These are phyloP conservation scores for Platynereis dumerilii DNA, from an alignment of 2,888 invertebrate species.

Conservation along the genomic window DNA sequence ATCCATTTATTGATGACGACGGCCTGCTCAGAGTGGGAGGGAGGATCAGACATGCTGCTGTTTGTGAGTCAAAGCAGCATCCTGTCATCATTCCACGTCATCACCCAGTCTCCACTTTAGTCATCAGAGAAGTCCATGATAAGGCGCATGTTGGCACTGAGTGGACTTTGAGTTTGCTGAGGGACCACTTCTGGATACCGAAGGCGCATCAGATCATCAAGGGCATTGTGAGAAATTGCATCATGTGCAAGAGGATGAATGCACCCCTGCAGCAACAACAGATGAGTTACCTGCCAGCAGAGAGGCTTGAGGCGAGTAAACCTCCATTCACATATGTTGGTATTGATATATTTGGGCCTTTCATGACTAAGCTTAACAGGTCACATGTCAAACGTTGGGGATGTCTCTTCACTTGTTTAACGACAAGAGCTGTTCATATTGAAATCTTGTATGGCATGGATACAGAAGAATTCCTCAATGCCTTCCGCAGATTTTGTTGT, in stretches of 20 bases:
- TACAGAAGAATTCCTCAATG: slow-evolving; percentile 18
- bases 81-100: slow-evolving; percentile 24
- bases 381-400: slow-evolving; percentile 42
- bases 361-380: slow-evolving; percentile 39
- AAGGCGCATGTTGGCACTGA: not conserved
- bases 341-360: slow-evolving; percentile 45
- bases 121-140: slow-evolving; percentile 37
- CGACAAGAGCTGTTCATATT: slow-evolving; percentile 17
- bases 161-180: too few species aligned
- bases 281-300: slow-evolving; percentile 38
- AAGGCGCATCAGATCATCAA: too few species aligned
- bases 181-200: too few species aligned
- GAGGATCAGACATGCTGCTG: slow-evolving; percentile 13
- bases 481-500: slow-evolving; percentile 1
- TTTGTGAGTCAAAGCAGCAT: slow-evolving; percentile 21
- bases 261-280: slow-evolving; percentile 20
- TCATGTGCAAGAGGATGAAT: slow-evolving; percentile 22
- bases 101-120: slow-evolving; percentile 19
- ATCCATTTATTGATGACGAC: slow-evolving; percentile 28
- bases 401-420: slow-evolving; percentile 33
- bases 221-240: slow-evolving; percentile 15
- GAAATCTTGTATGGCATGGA: slow-evolving; percentile 18
- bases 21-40: slow-evolving; percentile 33
- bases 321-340: slow-evolving; percentile 42
- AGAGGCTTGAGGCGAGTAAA: slow-evolving; percentile 32